These are phyloP conservation scores for Amphiprion clarkii DNA, from an alignment of 2,797 vertebrate genomes.

Conservation along the genomic window DNA sequence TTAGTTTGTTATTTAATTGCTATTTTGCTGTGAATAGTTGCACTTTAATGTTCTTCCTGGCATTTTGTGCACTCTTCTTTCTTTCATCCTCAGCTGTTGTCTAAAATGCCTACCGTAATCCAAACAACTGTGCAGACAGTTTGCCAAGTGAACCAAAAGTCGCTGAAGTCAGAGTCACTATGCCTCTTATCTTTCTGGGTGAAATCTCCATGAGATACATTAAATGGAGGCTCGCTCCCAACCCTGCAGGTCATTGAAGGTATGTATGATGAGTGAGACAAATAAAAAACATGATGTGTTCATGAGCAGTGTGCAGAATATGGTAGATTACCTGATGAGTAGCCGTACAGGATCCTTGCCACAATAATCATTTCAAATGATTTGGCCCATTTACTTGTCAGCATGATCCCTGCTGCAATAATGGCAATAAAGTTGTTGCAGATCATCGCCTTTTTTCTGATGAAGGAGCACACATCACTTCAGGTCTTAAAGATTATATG, in stretches of 20 bases:
- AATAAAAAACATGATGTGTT: not conserved
- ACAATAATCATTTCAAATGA: constrained; percentile 90
- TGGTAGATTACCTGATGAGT: constrained; percentile 79
- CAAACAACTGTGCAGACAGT: constrained; percentile 83
- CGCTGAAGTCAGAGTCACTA: constrained; percentile 75
- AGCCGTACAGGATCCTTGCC: constrained; percentile 86
- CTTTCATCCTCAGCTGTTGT: too few species aligned
- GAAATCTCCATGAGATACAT: constrained; percentile 89
- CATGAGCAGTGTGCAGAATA: not conserved
- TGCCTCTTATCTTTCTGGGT: constrained; percentile 82
- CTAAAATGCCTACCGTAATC: constrained; percentile 83
- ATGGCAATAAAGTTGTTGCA: constrained; percentile 78
- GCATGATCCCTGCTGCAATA: constrained; percentile 79
- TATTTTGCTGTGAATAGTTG: not conserved
- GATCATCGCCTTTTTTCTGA: constrained; percentile 87
- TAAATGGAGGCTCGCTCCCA: constrained; percentile 75
- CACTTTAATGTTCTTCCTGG: too few species aligned
- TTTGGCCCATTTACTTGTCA: constrained; percentile 77
- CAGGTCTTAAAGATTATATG: not conserved
- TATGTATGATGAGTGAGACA: not conserved
- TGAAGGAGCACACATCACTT: constrained; percentile 19
- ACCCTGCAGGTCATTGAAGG: constrained; percentile 68
- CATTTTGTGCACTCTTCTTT: not conserved
- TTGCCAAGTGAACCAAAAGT: constrained; percentile 81
- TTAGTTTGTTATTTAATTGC: not conserved